Base-by-base conservation (phyloP, 2,113 vertebrate species). In the Brienomyrus longianalis region DNA sequence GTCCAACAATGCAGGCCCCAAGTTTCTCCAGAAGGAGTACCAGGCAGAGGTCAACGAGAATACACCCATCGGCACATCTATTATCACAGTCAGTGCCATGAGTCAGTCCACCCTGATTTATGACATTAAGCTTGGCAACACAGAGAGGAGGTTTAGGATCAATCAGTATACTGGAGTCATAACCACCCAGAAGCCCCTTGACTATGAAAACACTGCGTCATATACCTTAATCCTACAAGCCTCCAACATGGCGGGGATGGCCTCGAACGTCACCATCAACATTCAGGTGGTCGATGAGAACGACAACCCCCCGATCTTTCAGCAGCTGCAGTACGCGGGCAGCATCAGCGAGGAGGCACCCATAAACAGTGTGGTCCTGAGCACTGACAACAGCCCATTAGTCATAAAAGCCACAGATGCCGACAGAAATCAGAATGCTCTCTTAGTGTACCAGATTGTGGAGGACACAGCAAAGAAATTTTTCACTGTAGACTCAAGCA, bases 141-240 rank as follows among this genome's bases (percentile, higher is more conserved):
- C 89, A 0, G 93, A 96, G 70, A 96, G 95, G 13, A 92, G 94
- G 35, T 99, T 99, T 90, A 93, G 96, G 84, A 96, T 99, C 91
- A 99, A 99, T 91, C 98, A 98, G 0, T 99, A 99, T 91, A 98
- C 98, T 70, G 98, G 98, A 51, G 98, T 98, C 23, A 95, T 99
- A 92, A 98, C 97, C 7, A 98, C 95, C 80, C 97, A 96, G 52
- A 97, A 94, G 89, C 43, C 90, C 8, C 95, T 98, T 21, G 98
- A 99, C 93, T 99, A 97, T 31, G 98, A 99, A 92, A 94, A 5
- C 0, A 91, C 92, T 88, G 92, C 97, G 17, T 97, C 94, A 27
- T 99, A 98, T 88, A 95, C 94, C 8, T 96, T 99, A 21, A 95
- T 93, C 0, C n/a, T 99, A 13, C 97, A 97, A 91, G 97, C 98